phyloP scores from a whole-genome alignment of 2,888 invertebrate genomes.

The Parthenolecanium corni region DNA sequence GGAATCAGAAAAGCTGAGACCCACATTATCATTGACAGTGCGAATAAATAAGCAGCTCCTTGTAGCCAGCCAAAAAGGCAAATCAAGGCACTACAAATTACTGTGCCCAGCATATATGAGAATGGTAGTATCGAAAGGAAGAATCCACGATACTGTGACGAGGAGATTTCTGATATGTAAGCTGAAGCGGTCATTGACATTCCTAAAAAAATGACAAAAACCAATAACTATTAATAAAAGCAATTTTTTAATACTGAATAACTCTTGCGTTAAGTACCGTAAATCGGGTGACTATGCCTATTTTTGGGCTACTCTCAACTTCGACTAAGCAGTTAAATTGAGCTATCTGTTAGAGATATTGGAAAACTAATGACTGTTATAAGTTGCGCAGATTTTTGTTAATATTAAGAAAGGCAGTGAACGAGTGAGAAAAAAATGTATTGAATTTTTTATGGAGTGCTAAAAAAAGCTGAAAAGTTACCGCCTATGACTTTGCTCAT shows the following conservation, averaged over 20 bases:
- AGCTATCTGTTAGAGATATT: too few relatives aligned
- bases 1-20: not conserved
- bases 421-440: too few relatives aligned
- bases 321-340: too few relatives aligned
- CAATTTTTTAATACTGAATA: not conserved
- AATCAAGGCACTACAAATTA: not conserved
- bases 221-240: not conserved
- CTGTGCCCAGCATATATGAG: constrained; percentile 9
- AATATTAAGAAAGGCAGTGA: too few relatives aligned
- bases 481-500: too few relatives aligned
- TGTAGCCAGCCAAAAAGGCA: not conserved
- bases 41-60: constrained; percentile 2
- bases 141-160: constrained; percentile 7
- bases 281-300: too few relatives aligned
- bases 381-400: not conserved
- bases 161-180: constrained; percentile 13
- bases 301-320: too few relatives aligned
- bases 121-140: constrained; percentile 1
- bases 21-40: constrained; percentile 3
- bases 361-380: not conserved
- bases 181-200: constrained; percentile 14
- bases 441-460: too few relatives aligned
- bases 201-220: not conserved
- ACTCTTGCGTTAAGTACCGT: too few relatives aligned
- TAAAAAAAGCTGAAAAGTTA: too few relatives aligned